A percentile compares a stretch with the other conserved stretches of the same genome.
Evolutionary conservation across 2,113 vertebrate genomes (phyloP).

Genomic region (Dolichallabes microphthalmus): DNA sequence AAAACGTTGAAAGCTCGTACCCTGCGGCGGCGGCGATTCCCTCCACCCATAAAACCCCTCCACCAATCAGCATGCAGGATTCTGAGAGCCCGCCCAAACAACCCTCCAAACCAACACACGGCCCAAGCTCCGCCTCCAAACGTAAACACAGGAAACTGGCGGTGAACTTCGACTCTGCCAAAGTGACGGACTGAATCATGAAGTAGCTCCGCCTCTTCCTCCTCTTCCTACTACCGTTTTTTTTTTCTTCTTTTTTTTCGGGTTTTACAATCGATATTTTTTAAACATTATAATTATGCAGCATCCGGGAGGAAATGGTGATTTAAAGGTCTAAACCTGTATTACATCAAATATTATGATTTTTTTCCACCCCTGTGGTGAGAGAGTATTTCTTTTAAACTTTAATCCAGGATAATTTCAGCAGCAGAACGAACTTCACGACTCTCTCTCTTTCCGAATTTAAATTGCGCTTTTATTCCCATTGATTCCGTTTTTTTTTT

Average conservation of each 20-base stretch:
- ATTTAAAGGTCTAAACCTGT: neutral
- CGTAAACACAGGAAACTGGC: constrained; percentile 91
- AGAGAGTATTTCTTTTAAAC: constrained; percentile 27
- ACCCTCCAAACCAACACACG: constrained; percentile 56
- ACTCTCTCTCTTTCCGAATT: neutral
- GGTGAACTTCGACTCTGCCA: constrained; percentile 90
- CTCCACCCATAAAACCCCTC: constrained; percentile 51
- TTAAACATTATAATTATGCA: constrained; percentile 15
- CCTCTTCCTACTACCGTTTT: no score
- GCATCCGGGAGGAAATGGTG: neutral
- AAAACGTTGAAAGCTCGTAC: constrained; percentile 54
- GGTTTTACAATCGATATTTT: constrained; percentile 25
- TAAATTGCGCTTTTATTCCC: constrained; percentile 40
- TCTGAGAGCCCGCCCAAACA: constrained; percentile 66
- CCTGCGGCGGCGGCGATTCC: constrained; percentile 53
- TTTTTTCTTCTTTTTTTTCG: neutral
- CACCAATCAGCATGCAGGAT: constrained; percentile 41
- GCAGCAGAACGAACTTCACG: neutral
- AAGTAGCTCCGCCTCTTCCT: neutral
- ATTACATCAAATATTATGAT: neutral
- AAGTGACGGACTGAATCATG: constrained; percentile 79
- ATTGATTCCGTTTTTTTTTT: constrained; percentile 7
- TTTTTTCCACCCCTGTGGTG: neutral
- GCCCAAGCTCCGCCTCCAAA: constrained; percentile 82
- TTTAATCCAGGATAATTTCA: constrained; percentile 17